Evolutionary conservation across 1,140 invertebrate species (phyloP).

Genomic region (Drosophila prosaltans): DNA sequence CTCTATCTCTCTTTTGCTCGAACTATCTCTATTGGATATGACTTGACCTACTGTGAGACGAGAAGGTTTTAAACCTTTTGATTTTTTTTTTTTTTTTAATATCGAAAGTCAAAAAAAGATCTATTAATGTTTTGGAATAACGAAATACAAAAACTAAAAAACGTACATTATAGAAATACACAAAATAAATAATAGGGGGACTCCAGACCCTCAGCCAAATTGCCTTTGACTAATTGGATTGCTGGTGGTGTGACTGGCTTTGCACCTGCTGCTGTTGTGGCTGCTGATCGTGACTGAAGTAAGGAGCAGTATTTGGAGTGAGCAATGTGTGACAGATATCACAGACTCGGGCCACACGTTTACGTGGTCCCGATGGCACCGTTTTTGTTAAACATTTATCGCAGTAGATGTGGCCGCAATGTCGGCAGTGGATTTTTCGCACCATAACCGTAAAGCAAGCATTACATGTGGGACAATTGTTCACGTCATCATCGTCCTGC

Average conservation of each 20-base stretch:
- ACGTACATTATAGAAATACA: constrained; percentile 30
- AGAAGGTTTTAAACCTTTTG: not conserved
- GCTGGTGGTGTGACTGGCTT: constrained; percentile 77
- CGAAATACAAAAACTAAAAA: constrained; percentile 34
- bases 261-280: constrained; percentile 39
- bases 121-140: constrained; percentile 24
- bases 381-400: constrained; percentile 90
- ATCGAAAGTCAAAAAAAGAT: constrained; percentile 30
- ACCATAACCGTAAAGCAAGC: constrained; percentile 87
- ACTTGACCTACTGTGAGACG: constrained; percentile 33
- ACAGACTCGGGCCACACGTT: constrained; percentile 94
- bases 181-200: constrained; percentile 34
- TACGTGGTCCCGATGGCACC: constrained; percentile 94
- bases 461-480: constrained; percentile 94
- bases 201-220: constrained; percentile 8
- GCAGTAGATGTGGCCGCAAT: constrained; percentile 98
- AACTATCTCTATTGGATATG: constrained; percentile 50
- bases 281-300: constrained; percentile 93
- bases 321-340: constrained; percentile 98
- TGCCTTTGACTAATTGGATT: constrained; percentile 84
- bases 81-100: constrained; percentile 16
- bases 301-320: constrained; percentile 95
- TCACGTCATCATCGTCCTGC: constrained; percentile 98
- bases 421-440: constrained; percentile 94
- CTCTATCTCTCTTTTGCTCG: constrained; percentile 11